These are phyloP conservation scores for Hippotragus niger DNA, from an alignment of 2,113 vertebrate species.

Conservation along the genomic window DNA sequence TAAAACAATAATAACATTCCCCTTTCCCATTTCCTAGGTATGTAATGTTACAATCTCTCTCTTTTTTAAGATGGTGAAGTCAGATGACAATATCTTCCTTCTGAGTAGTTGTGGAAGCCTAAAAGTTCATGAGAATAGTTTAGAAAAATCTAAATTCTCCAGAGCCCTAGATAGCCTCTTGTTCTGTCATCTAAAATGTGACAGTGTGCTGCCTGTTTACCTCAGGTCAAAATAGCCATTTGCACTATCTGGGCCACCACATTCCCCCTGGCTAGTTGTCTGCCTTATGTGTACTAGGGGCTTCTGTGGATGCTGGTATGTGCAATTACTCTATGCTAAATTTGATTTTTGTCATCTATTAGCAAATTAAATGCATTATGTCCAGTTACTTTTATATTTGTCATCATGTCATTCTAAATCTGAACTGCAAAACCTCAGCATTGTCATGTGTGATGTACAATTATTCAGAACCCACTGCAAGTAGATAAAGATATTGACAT, in stretches of 20 bases:
- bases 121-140: constrained; percentile 21
- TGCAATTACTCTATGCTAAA: not conserved
- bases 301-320: not conserved
- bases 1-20: not conserved
- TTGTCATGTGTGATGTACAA: not conserved
- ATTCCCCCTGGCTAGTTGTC: constrained; percentile 46
- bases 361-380: not conserved
- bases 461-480: not conserved
- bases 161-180: not conserved
- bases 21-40: not conserved
- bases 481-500: not conserved
- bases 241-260: not conserved
- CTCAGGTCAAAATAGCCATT: constrained; percentile 37
- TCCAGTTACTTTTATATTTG: not conserved
- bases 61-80: constrained; percentile 32
- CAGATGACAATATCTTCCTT: not conserved
- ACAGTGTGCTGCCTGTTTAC: constrained; percentile 29
- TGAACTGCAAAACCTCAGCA: not conserved
- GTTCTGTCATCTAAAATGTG: constrained; percentile 1
- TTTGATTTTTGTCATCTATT: not conserved
- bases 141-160: constrained; percentile 16
- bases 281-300: not conserved
- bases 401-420: not conserved
- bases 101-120: not conserved
- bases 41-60: constrained; percentile 30